phyloP scores from a whole-genome alignment of 1,140 invertebrate species.

The Platyscapa corneri region DNA sequence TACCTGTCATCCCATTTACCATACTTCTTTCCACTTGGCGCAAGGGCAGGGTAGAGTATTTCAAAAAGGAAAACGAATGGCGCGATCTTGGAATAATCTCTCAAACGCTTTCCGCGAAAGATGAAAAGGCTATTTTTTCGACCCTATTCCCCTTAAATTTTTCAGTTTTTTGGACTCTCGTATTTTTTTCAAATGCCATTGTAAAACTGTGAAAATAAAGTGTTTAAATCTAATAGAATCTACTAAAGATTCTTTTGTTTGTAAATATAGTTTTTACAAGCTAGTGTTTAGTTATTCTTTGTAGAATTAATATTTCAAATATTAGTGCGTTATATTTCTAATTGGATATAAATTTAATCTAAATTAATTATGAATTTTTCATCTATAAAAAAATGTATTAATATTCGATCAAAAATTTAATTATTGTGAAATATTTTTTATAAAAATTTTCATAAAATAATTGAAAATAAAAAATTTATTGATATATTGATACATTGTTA shows the following conservation, averaged over 20 bases:
- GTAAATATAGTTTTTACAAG: no score
- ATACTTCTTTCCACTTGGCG: slow-evolving; percentile 48
- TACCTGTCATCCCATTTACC: slow-evolving; percentile 57
- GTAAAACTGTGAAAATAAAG: background rate
- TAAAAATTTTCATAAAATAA: no score
- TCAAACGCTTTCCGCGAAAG: slow-evolving; percentile 16
- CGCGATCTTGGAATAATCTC: slow-evolving; percentile 43
- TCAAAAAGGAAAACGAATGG: background rate
- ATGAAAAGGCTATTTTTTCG: slow-evolving; percentile 44
- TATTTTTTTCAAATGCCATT: background rate
- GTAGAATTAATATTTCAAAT: no score
- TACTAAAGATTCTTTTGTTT: background rate
- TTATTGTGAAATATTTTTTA: no score
- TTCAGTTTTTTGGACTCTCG: background rate
- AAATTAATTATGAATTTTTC: no score
- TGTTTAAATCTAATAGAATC: background rate
- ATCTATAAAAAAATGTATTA: no score
- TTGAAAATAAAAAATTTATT: no score
- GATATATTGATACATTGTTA: no score
- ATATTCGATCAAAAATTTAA: no score
- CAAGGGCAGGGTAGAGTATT: background rate
- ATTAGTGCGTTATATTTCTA: no score
- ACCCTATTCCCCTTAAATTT: background rate
- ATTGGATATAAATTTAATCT: no score
- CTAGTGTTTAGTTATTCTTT: no score